Evolutionary conservation across 2,113 vertebrate species (phyloP).

Genomic region (Axis porcinus): DNA sequence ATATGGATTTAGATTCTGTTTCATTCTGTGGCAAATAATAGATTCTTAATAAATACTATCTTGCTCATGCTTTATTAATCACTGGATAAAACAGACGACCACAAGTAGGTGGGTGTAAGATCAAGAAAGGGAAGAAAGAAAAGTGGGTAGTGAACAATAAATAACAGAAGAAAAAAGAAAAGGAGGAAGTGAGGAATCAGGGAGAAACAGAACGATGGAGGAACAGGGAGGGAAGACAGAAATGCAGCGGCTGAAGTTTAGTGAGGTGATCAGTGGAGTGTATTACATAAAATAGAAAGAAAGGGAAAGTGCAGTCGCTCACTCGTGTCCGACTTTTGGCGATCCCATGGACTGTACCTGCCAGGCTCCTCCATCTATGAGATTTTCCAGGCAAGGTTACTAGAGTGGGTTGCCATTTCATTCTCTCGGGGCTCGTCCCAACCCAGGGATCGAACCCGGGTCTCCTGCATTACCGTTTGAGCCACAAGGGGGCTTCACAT

Average conservation of each 20-base stretch:
- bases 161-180: background rate
- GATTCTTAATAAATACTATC: background rate
- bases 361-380: background rate
- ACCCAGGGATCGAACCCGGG: background rate
- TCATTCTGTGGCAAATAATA: constrained; percentile 14
- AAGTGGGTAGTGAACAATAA: background rate
- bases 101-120: background rate
- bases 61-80: background rate
- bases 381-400: background rate
- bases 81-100: background rate
- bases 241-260: background rate
- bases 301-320: background rate
- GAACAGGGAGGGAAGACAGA: background rate
- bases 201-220: background rate
- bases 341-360: background rate
- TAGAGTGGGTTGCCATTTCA: background rate
- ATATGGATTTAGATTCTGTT: background rate
- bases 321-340: background rate
- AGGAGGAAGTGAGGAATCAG: background rate
- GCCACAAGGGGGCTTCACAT: background rate
- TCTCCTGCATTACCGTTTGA: background rate
- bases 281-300: background rate
- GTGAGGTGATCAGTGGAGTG: background rate
- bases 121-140: background rate
- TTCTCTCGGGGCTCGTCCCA: background rate